Evolutionary conservation across 2,113 vertebrate genomes (phyloP).

Genomic region (Lucifuga dentata): DNA sequence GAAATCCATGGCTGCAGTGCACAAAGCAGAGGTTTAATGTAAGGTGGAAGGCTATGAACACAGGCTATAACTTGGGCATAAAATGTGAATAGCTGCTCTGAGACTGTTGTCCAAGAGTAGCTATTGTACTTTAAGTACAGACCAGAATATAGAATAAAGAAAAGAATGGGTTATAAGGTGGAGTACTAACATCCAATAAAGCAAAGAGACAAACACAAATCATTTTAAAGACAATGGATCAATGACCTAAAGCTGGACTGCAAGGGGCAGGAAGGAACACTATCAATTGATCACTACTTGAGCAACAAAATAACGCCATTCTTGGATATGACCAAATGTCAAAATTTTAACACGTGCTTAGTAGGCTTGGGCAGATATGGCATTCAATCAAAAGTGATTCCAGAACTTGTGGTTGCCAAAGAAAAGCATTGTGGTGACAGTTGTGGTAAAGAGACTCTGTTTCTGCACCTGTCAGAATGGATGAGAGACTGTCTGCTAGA

Average conservation of each 20-base stretch:
- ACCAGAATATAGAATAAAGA: constrained; percentile 12
- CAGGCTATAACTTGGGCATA: constrained; percentile 14
- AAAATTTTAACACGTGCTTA: constrained; percentile 21
- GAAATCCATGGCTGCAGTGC: constrained; percentile 52
- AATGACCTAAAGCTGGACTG: constrained; percentile 14
- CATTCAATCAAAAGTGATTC: constrained; percentile 46
- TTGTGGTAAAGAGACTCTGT: constrained; percentile 45
- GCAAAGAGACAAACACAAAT: too few species aligned
- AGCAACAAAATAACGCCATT: constrained; percentile 43
- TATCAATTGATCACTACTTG: constrained; percentile 22
- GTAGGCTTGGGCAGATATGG: constrained; percentile 11
- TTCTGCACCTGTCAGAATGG: constrained; percentile 58
- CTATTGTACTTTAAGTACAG: constrained; percentile 1
- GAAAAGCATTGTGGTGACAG: constrained; percentile 52
- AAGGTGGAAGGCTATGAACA: constrained; percentile 39
- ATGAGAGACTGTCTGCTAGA: constrained; percentile 61
- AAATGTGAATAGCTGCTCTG: constrained; percentile 1
- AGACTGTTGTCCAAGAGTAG: too few species aligned
- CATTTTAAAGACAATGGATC: constrained; percentile 27
- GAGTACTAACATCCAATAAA: constrained; percentile 11
- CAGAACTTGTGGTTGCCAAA: constrained; percentile 50
- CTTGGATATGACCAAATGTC: constrained; percentile 38
- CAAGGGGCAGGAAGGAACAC: too few species aligned
- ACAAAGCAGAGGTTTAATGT: constrained; percentile 44
- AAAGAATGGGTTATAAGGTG: background rate